These are phyloP conservation scores for Pangasius larnaudii DNA, from an alignment of 2,797 vertebrate species.

Conservation along the genomic window DNA sequence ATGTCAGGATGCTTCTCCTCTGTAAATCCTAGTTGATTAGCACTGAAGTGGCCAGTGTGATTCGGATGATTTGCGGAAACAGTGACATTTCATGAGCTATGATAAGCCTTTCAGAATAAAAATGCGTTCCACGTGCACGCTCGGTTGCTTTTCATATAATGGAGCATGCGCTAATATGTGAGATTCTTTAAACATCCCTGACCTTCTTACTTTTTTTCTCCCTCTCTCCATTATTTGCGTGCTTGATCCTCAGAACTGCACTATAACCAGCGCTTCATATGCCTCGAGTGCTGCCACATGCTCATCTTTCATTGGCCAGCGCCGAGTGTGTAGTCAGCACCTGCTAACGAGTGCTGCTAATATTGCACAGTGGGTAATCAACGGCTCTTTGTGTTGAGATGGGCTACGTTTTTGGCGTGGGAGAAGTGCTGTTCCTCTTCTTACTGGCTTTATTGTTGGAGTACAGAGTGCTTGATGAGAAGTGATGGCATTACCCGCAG, in stretches of 20 bases:
- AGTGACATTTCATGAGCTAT: conserved; percentile 56
- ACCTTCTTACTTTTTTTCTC: conserved; percentile 43
- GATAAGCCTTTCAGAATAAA: conserved; percentile 57
- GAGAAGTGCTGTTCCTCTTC: conserved; percentile 8
- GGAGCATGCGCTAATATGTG: conserved; percentile 28
- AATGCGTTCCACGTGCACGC: conserved; percentile 20
- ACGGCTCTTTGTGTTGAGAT: conserved; percentile 27
- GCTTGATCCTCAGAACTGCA: conserved; percentile 8
- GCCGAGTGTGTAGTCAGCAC: neutral
- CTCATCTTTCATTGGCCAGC: neutral
- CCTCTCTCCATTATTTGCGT: conserved; percentile 27
- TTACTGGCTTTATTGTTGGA: conserved; percentile 28
- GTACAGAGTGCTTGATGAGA: conserved; percentile 43
- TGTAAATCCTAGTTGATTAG: conserved; percentile 33
- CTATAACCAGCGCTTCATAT: neutral
- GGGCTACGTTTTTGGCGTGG: conserved; percentile 1
- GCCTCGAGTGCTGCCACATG: neutral
- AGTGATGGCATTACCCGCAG: conserved; percentile 34
- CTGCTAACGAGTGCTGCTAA: conserved; percentile 14
- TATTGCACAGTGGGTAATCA: conserved; percentile 24
- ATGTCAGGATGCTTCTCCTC: conserved; percentile 18
- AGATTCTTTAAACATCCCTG: conserved; percentile 46
- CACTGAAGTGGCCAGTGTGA: conserved; percentile 1
- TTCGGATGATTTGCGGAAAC: conserved; percentile 29
- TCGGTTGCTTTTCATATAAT: conserved; percentile 50